These are phyloP conservation scores for Lasiurus borealis DNA, from an alignment of 2,113 vertebrate species.

Conservation along the genomic window DNA sequence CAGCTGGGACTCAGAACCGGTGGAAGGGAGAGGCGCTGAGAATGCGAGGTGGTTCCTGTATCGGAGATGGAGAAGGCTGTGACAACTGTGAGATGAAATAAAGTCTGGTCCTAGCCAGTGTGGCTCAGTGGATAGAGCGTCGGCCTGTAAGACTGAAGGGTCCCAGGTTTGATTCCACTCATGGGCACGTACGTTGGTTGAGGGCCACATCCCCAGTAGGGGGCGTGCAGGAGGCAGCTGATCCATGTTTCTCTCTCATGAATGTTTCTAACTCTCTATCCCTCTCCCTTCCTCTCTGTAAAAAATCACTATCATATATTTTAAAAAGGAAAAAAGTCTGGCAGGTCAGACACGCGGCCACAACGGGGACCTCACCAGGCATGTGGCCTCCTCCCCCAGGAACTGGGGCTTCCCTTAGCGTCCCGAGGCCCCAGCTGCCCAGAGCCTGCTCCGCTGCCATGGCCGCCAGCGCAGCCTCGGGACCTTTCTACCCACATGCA, in stretches of 20 bases:
- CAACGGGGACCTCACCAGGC: background rate
- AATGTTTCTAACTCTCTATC: too few relatives aligned
- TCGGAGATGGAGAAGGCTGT: too few relatives aligned
- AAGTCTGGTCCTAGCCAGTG: background rate
- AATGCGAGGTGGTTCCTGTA: background rate
- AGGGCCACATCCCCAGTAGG: too few relatives aligned
- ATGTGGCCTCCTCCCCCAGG: background rate
- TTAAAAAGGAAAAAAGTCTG: background rate
- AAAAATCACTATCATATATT: too few relatives aligned
- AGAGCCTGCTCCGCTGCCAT: background rate
- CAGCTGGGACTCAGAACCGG: background rate
- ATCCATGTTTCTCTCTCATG: too few relatives aligned
- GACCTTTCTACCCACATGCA: background rate
- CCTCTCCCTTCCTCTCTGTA: too few relatives aligned
- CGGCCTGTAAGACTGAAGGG: too few relatives aligned
- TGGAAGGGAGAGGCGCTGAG: background rate
- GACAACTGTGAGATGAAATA: background rate
- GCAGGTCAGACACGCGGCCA: background rate
- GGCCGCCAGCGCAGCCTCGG: background rate
- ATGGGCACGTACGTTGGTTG: too few relatives aligned
- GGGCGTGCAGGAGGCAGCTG: too few relatives aligned
- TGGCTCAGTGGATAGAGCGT: too few relatives aligned
- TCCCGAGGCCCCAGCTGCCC: background rate
- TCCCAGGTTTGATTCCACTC: too few relatives aligned
- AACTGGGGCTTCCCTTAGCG: background rate